A percentile compares a stretch with the other conserved stretches of the same genome.
These are phyloP conservation scores for Gymnoscopelus braueri DNA, from an alignment of 2,797 vertebrate species.

Conservation along the genomic window DNA sequence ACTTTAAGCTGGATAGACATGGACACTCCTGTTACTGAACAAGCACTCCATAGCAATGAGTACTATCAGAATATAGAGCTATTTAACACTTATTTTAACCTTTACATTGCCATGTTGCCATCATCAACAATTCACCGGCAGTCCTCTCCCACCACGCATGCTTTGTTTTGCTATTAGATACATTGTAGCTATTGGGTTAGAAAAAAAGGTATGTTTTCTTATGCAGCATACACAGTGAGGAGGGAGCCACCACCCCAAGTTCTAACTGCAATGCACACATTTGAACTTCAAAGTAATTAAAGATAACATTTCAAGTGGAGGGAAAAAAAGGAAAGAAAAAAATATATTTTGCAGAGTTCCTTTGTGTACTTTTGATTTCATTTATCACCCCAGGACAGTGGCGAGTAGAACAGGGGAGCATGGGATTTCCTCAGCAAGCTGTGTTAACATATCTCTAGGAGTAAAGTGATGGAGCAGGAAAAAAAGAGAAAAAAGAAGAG, in stretches of 20 bases:
- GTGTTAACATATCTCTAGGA: slow-evolving; percentile 64
- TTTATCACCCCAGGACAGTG: slow-evolving; percentile 54
- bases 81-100: too few species aligned
- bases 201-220: slow-evolving; percentile 60
- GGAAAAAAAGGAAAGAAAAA: slow-evolving; percentile 18
- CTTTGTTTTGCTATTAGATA: slow-evolving; percentile 68
- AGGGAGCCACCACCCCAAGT: slow-evolving; percentile 5
- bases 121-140: slow-evolving; percentile 44
- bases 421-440: slow-evolving; percentile 29
- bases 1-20: not conserved
- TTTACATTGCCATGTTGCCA: slow-evolving; percentile 13
- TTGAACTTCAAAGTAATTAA: slow-evolving; percentile 72
- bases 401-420: slow-evolving; percentile 35
- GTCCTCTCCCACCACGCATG: slow-evolving; percentile 53
- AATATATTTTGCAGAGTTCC: slow-evolving; percentile 25
- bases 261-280: slow-evolving; percentile 31
- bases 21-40: too few species aligned
- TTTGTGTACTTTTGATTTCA: slow-evolving; percentile 67
- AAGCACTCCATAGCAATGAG: too few species aligned
- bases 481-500: slow-evolving; percentile 14
- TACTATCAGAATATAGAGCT: too few species aligned
- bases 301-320: slow-evolving; percentile 71
- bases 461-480: slow-evolving; percentile 58
- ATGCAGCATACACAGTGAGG: not conserved
- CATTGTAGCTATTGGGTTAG: slow-evolving; percentile 65